Percentiles rank a stretch among this genome's conserved stretches.
Evolutionary conservation across 2,888 invertebrate genomes (phyloP).

Genomic region (Coelogynopora nodosa): DNA sequence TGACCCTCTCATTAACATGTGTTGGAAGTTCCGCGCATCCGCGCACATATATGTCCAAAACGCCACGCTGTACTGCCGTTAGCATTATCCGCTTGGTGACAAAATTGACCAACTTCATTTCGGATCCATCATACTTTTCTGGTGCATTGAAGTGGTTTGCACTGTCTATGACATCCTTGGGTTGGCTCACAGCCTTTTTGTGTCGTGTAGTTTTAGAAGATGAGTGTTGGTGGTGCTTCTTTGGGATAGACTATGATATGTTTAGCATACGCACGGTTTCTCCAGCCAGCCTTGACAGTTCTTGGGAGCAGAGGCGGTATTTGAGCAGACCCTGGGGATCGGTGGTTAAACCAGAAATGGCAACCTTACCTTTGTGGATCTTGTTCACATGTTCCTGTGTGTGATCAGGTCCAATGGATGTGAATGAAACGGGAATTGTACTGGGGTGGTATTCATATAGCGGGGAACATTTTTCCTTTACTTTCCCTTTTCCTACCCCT

Average conservation of each 20-base stretch:
- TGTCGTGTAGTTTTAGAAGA: background rate
- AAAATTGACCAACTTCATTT: slow-evolving; percentile 9
- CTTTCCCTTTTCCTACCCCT: no score
- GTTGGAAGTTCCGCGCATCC: background rate
- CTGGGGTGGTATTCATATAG: no score
- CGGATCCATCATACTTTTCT: background rate
- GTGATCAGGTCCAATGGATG: slow-evolving; percentile 33
- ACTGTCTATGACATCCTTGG: background rate
- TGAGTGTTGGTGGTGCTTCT: slow-evolving; percentile 29
- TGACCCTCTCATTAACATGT: slow-evolving; percentile 16
- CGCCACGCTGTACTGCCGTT: background rate
- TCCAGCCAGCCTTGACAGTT: slow-evolving; percentile 42
- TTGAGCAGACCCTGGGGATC: slow-evolving; percentile 25
- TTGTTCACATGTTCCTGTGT: slow-evolving; percentile 44
- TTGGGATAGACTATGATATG: background rate
- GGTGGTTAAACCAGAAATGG: slow-evolving; percentile 43
- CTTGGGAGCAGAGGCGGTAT: slow-evolving; percentile 20
- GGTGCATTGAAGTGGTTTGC: slow-evolving; percentile 7
- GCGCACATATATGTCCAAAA: background rate
- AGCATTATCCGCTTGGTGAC: slow-evolving; percentile 25
- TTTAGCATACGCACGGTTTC: slow-evolving; percentile 39
- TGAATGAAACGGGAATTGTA: background rate
- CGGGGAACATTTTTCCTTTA: no score
- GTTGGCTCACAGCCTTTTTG: background rate
- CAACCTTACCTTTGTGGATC: slow-evolving; percentile 42